Conservation (phyloP, 2,113 vertebrate species). For the Stegastes partitus region DNA sequence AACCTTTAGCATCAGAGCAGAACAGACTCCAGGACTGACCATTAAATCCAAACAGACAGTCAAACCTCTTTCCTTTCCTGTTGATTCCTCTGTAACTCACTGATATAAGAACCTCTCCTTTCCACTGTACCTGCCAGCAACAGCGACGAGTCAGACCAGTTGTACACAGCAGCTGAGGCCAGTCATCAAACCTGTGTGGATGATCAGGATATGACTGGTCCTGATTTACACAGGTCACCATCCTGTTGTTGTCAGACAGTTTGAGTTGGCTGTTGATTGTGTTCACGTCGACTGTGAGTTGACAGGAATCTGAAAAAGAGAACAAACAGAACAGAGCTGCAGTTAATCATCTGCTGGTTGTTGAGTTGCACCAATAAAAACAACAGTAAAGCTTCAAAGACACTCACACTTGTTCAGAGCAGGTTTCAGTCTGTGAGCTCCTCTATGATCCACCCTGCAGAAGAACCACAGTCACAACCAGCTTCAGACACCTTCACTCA, state of each 20-base stretch:
- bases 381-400: too few species aligned
- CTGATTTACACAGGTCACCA: constrained; percentile 4
- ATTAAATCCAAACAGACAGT: constrained; percentile 17
- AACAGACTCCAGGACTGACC: constrained; percentile 29
- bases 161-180: constrained; percentile 25
- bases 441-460: constrained; percentile 32
- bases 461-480: too few species aligned
- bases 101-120: not conserved
- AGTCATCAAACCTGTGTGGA: constrained; percentile 14
- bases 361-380: too few species aligned
- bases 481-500: too few species aligned
- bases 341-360: not conserved
- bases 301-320: not conserved
- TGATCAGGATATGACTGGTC: constrained; percentile 28
- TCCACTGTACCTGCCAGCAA: constrained; percentile 34
- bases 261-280: constrained; percentile 18
- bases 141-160: constrained; percentile 1
- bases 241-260: constrained; percentile 9
- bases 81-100: constrained; percentile 16
- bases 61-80: not conserved
- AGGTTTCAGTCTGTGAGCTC: constrained; percentile 10
- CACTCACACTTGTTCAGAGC: constrained; percentile 45
- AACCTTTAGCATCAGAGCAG: not conserved
- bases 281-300: constrained; percentile 9
- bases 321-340: too few species aligned